Percentiles rank a stretch among this genome's conserved stretches.
phyloP scores from a whole-genome alignment of 1,140 invertebrate genomes.

The Venustaconcha ellipsiformis region DNA sequence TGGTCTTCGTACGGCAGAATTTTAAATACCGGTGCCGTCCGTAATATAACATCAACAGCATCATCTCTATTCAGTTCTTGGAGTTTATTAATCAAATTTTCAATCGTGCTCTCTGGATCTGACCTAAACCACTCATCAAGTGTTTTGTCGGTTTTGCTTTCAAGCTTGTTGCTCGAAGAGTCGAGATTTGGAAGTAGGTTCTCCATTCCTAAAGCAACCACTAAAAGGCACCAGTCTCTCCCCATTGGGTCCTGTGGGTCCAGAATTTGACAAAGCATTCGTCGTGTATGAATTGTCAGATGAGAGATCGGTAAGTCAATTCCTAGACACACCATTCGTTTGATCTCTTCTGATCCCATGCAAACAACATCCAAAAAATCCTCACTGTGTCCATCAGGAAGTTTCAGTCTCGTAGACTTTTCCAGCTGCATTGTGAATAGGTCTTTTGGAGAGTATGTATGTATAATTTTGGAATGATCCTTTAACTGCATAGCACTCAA shows the following conservation, averaged over 20 bases:
- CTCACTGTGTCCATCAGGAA: slow-evolving; percentile 75
- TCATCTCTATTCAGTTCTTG: slow-evolving; percentile 72
- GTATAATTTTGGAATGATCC: slow-evolving; percentile 73
- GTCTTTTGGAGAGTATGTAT: slow-evolving; percentile 75
- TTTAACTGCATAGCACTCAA: slow-evolving; percentile 74
- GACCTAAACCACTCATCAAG: slow-evolving; percentile 70
- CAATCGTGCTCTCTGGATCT: slow-evolving; percentile 68
- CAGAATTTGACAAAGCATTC: slow-evolving; percentile 74
- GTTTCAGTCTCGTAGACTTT: slow-evolving; percentile 44
- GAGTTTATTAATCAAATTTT: slow-evolving; percentile 70
- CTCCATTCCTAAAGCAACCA: slow-evolving; percentile 78
- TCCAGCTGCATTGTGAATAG: slow-evolving; percentile 71
- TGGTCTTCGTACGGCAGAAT: slow-evolving; percentile 54
- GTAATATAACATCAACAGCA: slow-evolving; percentile 70
- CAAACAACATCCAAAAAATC: slow-evolving; percentile 78
- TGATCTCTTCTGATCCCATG: slow-evolving; percentile 74
- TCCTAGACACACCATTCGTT: slow-evolving; percentile 66
- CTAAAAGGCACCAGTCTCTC: slow-evolving; percentile 85
- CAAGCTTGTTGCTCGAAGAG: slow-evolving; percentile 55
- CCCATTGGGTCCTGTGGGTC: slow-evolving; percentile 85
- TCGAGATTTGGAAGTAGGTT: slow-evolving; percentile 73
- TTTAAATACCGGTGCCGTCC: slow-evolving; percentile 69
- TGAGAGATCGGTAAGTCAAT: slow-evolving; percentile 72
- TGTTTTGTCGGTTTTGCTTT: slow-evolving; percentile 71
- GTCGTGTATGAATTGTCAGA: slow-evolving; percentile 71